Percentiles rank a stretch among this genome's conserved stretches.
These are phyloP conservation scores for Lontra canadensis DNA, from an alignment of 2,113 vertebrate genomes.

Conservation along the genomic window DNA sequence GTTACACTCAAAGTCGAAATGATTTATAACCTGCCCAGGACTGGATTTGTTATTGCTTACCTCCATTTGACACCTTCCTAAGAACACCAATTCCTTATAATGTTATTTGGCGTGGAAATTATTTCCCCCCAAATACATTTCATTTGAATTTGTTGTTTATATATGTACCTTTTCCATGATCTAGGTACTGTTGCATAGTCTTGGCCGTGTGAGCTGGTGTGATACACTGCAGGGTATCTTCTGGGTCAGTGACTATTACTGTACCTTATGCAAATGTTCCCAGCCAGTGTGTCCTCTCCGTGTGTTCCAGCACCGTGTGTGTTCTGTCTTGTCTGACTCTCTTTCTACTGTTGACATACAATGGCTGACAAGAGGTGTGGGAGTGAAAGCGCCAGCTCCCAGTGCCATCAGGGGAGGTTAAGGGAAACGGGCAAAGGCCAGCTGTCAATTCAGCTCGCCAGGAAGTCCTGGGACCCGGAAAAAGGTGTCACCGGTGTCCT, in stretches of 20 bases:
- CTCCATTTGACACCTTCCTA: not conserved
- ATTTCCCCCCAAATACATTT: not conserved
- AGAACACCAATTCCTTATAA: not conserved
- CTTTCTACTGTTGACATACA: not conserved
- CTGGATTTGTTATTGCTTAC: not conserved
- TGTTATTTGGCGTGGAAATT: not conserved
- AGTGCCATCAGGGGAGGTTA: not conserved
- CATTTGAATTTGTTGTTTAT: no score
- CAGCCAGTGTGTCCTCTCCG: accelerated
- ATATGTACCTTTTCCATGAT: not conserved
- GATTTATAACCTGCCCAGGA: no score
- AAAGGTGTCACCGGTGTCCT: no score
- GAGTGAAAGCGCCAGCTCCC: not conserved
- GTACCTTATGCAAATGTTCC: not conserved
- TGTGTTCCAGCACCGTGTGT: accelerated
- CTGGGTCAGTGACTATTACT: accelerated
- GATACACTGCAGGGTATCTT: accelerated
- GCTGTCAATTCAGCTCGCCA: not conserved
- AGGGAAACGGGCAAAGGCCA: not conserved
- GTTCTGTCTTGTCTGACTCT: no score
- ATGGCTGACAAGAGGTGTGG: not conserved
- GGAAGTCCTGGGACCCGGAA: not conserved
- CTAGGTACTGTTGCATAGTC: not conserved
- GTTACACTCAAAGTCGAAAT: not conserved
- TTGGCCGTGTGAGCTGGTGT: not conserved